Conservation (phyloP, 2,888 invertebrate species). For the Parnassius apollo region DNA sequence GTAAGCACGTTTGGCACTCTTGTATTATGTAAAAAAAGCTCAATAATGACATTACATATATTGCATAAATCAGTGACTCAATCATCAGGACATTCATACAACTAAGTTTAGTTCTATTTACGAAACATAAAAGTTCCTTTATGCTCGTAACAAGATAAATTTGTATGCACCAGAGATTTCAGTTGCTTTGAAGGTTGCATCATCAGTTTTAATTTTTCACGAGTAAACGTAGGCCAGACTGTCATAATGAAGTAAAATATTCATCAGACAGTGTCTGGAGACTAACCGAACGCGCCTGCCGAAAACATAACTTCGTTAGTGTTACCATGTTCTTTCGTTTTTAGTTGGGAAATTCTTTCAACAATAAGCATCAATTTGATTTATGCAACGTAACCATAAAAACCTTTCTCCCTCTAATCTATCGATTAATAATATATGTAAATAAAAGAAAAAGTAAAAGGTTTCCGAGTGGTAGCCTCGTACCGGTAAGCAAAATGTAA, state of each 20-base stretch:
- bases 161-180: slow-evolving; percentile 25
- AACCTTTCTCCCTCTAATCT: too few species aligned
- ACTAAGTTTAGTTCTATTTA: too few species aligned
- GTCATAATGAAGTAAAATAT: slow-evolving; percentile 78
- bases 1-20: too few species aligned
- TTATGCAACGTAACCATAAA: too few species aligned
- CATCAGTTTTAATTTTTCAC: slow-evolving; percentile 55
- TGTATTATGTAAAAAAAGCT: too few species aligned
- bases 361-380: background rate
- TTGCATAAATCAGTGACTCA: too few species aligned
- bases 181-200: slow-evolving; percentile 34
- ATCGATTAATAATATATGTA: too few species aligned
- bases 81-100: too few species aligned
- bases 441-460: too few species aligned
- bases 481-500: too few species aligned
- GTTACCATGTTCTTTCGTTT: slow-evolving; percentile 4
- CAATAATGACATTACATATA: too few species aligned
- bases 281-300: slow-evolving; percentile 46
- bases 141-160: background rate
- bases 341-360: slow-evolving; percentile 3
- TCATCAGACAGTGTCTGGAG: slow-evolving; percentile 72
- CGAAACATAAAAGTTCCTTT: background rate
- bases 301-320: slow-evolving; percentile 44
- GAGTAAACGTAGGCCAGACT: slow-evolving; percentile 55
- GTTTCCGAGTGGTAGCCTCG: too few species aligned